A percentile compares a stretch with the other conserved stretches of the same genome.
phyloP scores from a whole-genome alignment of 2,113 vertebrate species.

The Steatornis caripensis region DNA sequence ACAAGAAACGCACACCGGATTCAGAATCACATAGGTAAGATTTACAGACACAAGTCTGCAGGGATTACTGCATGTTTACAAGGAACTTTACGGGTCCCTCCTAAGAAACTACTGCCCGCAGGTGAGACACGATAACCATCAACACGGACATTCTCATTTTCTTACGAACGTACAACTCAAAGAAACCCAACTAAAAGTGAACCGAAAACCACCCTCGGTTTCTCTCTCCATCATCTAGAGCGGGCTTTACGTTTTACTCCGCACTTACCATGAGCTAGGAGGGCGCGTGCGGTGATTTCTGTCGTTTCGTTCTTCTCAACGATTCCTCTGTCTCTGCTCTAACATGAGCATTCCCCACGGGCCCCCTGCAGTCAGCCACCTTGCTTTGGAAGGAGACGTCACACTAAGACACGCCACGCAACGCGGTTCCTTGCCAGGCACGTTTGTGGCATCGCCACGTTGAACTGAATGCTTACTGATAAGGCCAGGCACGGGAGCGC shows the following conservation, averaged over 20 bases:
- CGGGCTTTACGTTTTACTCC: not conserved
- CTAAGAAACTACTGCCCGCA: not conserved
- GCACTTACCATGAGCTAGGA: not conserved
- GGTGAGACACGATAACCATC: not conserved
- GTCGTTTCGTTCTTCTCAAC: not conserved
- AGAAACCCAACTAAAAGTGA: not conserved
- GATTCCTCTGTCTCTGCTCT: not conserved
- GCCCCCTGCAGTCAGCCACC: not conserved
- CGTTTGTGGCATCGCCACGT: accelerated
- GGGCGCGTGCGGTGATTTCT: not conserved
- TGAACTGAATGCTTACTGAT: accelerated
- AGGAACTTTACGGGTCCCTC: not conserved
- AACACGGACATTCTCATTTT: not conserved
- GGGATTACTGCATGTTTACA: not conserved
- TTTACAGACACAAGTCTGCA: too few species aligned
- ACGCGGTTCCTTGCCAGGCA: not conserved
- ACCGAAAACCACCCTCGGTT: not conserved
- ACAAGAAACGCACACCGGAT: not conserved
- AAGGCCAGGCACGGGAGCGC: not conserved
- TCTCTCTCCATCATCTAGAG: not conserved
- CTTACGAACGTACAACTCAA: not conserved
- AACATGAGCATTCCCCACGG: not conserved
- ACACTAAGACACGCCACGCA: too few species aligned
- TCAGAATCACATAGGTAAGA: not conserved
- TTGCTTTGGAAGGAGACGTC: not conserved